A percentile compares a stretch with the other conserved stretches of the same genome.
Conservation (phyloP, 2,113 vertebrate species). For the Cricetomys ansorgei region DNA sequence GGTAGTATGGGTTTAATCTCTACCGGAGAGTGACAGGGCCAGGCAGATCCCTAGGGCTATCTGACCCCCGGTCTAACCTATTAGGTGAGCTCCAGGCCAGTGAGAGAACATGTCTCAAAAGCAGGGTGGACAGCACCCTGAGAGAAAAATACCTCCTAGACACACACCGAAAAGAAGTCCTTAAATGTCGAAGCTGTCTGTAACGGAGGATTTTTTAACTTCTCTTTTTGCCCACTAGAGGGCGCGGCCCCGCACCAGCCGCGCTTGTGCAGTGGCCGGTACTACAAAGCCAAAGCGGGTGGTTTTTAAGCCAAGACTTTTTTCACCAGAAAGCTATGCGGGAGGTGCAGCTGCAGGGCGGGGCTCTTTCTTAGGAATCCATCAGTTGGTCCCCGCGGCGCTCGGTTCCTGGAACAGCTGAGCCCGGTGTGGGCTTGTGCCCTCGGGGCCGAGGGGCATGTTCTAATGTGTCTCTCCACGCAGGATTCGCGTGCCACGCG, state of each 20-base stretch:
- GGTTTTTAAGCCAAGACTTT: not conserved
- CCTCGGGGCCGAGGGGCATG: not conserved
- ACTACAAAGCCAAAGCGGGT: too few species aligned
- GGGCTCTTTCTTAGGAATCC: not conserved
- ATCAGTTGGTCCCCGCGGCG: not conserved
- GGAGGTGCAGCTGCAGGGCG: not conserved
- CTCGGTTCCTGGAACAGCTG: not conserved
- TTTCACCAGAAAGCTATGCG: not conserved
- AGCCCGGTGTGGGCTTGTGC: accelerated
- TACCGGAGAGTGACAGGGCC: not conserved
- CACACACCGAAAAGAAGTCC: not conserved
- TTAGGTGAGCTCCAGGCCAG: not conserved
- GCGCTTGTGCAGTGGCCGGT: accelerated
- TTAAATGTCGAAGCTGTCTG: not conserved
- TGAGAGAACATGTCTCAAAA: not conserved
- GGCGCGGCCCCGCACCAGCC: not conserved
- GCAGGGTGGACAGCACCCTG: not conserved
- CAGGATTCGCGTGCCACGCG: accelerated
- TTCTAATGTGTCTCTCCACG: accelerated
- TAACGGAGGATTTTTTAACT: not conserved
- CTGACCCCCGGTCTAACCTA: not conserved
- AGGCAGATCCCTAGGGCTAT: not conserved
- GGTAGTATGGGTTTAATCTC: not conserved
- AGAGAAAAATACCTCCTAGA: too few species aligned
- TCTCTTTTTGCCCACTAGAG: slow-evolving; percentile 51